Evolutionary conservation across 2,888 invertebrate genomes (phyloP).

Genomic region (Ophion ventricosus): DNA sequence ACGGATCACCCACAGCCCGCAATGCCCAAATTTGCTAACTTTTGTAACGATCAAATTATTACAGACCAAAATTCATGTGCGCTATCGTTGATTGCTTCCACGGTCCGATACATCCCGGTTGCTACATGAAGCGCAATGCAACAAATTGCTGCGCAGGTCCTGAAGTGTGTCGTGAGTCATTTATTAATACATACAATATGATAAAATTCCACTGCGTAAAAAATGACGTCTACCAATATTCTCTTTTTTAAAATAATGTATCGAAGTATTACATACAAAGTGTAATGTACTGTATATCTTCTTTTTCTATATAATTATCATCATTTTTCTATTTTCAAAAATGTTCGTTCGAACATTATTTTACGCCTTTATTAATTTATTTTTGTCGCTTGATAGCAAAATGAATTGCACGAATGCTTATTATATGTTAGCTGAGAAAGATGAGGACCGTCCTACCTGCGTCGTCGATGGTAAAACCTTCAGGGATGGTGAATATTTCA

Average conservation of each 20-base stretch:
- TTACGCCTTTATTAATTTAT: not conserved
- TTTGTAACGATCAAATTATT: not conserved
- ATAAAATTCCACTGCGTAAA: not conserved
- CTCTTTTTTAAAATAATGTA: not conserved
- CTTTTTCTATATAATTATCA: not conserved
- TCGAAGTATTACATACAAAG: not conserved
- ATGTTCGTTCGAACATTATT: not conserved
- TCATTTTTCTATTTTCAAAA: not conserved
- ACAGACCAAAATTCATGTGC: conserved; percentile 71
- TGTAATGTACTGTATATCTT: not conserved
- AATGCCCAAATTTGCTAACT: not conserved
- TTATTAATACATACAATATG: not conserved
- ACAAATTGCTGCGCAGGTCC: conserved; percentile 69
- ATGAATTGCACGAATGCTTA: not conserved
- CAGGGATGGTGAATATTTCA: conserved; percentile 74
- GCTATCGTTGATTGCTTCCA: conserved; percentile 71
- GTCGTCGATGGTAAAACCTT: conserved; percentile 75
- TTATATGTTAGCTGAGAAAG: conserved; percentile 67
- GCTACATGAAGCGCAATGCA: conserved; percentile 62
- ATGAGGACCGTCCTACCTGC: conserved; percentile 70
- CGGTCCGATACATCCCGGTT: conserved; percentile 49
- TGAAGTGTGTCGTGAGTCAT: conserved; percentile 74
- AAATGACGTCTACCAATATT: not conserved
- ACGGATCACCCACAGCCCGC: not conserved
- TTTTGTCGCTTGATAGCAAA: not conserved